Evolutionary conservation across 2,113 vertebrate genomes (phyloP), one percentile per base, ranked within the genome.

Genomic region (Australoheros scitulus): DNA sequence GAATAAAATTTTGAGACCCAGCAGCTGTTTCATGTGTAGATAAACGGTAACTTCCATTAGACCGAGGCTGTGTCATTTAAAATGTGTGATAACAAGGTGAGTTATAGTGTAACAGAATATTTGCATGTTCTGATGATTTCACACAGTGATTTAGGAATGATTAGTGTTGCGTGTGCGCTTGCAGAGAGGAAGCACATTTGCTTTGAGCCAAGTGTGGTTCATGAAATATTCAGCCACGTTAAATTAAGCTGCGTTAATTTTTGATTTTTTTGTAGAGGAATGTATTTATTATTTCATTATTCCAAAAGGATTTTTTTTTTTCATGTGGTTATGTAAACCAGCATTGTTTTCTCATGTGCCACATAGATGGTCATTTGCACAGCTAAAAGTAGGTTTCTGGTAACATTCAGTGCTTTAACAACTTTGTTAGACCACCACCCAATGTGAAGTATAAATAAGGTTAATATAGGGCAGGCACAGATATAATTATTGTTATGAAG

Each of bases 191-290:
- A 43, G 52, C 64, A 3, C 43, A 56, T 82, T 58, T 83, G 58
- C 52, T 26, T 79, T 61, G 24, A 70, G 50, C 78, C 0, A 47
- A 59, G 61, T 58, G 22, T 4, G 22, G 36, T 63, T 88, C 43
- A 57, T 77, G 14, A 85, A 83, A 81, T 80, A 81, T 83, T 83
- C 57, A 57, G 15, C 6, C 22, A 13, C 61, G 70, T 77, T 83
- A 59, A 22, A 41, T 43, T 15, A 29, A 83, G 60, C 10, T 79
- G 10, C 22, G 11, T 80, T 76, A 29, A 59, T 80, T 38, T 79
- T 8, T 65, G 18, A 77, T 52, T 72, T 68, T 29, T 29, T 77
- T 81, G 18, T 79, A 2, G 34, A 79, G 17, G 26, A 60, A 57
- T 50, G 47, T 52, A 24, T 72, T 26, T 52, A 72, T 6, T 36